Percentiles rank a stretch among this genome's conserved stretches.
Conservation (phyloP, 2,888 invertebrate genomes). For the Parthenolecanium corni region DNA sequence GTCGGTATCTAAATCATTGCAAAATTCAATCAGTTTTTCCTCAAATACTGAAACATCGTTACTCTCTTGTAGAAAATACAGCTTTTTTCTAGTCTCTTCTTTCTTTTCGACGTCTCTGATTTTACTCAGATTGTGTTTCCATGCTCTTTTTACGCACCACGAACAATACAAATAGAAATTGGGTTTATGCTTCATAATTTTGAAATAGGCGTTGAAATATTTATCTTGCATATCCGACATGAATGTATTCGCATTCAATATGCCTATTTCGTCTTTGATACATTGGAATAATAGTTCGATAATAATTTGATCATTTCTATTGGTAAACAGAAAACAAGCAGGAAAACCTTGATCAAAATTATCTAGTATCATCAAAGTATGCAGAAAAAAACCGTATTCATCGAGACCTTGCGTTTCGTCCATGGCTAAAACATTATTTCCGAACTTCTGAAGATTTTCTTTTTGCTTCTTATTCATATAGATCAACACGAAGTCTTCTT, state of each 20-base stretch:
- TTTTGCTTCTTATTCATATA: slow-evolving; percentile 3
- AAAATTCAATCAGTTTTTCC: neutral
- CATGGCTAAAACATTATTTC: neutral
- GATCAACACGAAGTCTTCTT: slow-evolving; percentile 1
- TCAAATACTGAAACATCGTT: neutral
- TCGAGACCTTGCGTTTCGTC: neutral
- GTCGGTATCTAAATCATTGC: neutral
- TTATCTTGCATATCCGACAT: slow-evolving; percentile 2
- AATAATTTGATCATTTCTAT: slow-evolving; percentile 3
- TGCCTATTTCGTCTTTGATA: neutral
- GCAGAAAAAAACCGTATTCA: neutral
- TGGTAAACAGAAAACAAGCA: neutral
- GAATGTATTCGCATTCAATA: neutral
- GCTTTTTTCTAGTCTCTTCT: neutral
- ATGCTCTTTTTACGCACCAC: neutral
- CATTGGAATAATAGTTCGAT: neutral
- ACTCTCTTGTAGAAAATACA: neutral
- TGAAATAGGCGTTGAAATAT: slow-evolving; percentile 1
- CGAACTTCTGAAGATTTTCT: neutral
- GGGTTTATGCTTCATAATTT: neutral
- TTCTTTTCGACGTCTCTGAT: neutral
- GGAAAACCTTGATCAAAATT: neutral
- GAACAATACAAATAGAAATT: neutral
- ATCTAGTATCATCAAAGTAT: neutral
- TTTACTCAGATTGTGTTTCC: neutral